Evolutionary conservation across 2,113 vertebrate species (phyloP).

Genomic region (Chaenogobius annularis): DNA sequence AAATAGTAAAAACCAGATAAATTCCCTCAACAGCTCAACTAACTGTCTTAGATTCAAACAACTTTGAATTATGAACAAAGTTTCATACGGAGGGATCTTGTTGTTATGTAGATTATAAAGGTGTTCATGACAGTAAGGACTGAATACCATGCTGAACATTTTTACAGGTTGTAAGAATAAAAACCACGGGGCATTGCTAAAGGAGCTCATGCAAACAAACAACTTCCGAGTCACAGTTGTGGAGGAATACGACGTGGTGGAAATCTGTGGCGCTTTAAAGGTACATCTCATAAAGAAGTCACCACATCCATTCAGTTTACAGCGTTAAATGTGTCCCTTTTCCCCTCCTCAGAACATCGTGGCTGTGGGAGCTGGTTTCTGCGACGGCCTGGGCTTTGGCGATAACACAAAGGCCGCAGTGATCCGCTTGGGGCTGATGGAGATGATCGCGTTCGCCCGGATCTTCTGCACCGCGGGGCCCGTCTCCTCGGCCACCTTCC

Average conservation of each 20-base stretch:
- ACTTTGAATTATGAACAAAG: too few species aligned
- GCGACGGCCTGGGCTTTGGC: constrained; percentile 90
- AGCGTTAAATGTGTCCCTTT: neutral
- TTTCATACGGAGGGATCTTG: too few species aligned
- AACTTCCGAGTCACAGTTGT: constrained; percentile 94
- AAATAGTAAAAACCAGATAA: too few species aligned
- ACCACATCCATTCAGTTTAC: too few species aligned
- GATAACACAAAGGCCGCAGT: constrained; percentile 97
- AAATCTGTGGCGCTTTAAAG: constrained; percentile 97
- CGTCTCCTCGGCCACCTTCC: constrained; percentile 85
- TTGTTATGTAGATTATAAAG: neutral
- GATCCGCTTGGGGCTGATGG: constrained; percentile 96
- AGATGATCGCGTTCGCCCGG: constrained; percentile 93
- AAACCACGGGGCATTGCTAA: constrained; percentile 83
- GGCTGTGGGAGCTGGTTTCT: constrained; percentile 93
- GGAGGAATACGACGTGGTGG: constrained; percentile 89
- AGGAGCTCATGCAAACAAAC: constrained; percentile 92
- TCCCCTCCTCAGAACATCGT: constrained; percentile 85
- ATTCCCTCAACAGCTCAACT: too few species aligned
- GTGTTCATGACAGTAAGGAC: neutral
- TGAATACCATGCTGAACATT: neutral
- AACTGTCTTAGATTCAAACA: too few species aligned
- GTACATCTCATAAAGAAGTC: constrained; percentile 58
- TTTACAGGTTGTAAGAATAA: constrained; percentile 85
- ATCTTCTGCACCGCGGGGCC: constrained; percentile 85